Percentiles rank a stretch among this genome's conserved stretches.
phyloP scores from a whole-genome alignment of 2,888 invertebrate genomes.

The Odontothrips loti region DNA sequence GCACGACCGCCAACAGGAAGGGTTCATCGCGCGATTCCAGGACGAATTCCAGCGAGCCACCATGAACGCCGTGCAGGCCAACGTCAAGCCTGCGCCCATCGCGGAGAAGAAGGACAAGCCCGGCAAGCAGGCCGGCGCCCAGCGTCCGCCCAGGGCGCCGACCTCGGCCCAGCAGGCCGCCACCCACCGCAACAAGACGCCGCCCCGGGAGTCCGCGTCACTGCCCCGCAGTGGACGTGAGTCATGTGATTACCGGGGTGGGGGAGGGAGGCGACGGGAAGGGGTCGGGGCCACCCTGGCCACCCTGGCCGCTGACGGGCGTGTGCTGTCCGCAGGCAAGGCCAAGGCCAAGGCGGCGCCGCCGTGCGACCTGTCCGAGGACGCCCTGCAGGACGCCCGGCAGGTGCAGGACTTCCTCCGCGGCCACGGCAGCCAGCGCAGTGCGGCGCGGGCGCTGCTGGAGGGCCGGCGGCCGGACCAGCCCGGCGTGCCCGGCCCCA shows the following conservation, averaged over 20 bases:
- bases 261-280: no score
- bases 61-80: not conserved
- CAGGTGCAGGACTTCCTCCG: conserved; percentile 12
- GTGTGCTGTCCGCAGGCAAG: conserved; percentile 3
- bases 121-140: not conserved
- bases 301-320: no score
- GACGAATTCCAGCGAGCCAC: not conserved
- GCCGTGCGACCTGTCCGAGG: conserved; percentile 19
- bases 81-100: not conserved
- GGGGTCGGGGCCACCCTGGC: no score
- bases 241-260: no score
- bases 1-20: not conserved
- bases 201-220: not conserved
- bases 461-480: not conserved
- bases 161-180: not conserved
- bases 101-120: not conserved
- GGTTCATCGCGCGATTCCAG: not conserved
- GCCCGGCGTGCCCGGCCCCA: conserved; percentile 18
- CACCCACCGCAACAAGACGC: not conserved
- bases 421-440: not conserved
- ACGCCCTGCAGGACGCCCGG: conserved; percentile 7
- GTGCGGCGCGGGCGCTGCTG: conserved; percentile 5
- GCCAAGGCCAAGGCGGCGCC: not conserved
- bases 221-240: not conserved
- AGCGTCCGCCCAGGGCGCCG: not conserved